Percentiles rank a stretch among this genome's conserved stretches.
Conservation (phyloP, 53 echinoderm and acorn worm genomes). For the Paracentrotus lividus region DNA sequence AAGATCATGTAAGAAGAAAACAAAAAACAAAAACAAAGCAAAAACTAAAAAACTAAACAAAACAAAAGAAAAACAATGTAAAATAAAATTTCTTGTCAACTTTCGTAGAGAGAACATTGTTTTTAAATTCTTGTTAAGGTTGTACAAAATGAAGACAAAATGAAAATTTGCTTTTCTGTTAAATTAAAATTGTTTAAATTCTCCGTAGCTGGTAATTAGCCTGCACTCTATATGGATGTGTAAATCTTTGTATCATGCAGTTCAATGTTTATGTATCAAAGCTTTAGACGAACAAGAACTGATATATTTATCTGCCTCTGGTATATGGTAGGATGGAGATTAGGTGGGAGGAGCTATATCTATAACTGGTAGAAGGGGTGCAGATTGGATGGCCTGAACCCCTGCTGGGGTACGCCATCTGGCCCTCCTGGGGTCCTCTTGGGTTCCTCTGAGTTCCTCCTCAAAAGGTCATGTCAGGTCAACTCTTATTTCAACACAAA, state of each 20-base stretch:
- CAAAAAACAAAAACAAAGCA: no score
- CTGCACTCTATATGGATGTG: neutral
- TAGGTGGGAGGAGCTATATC: slow-evolving; percentile 11
- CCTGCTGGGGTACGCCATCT: slow-evolving; percentile 61
- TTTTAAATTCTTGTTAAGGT: no score
- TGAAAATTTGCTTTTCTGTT: no score
- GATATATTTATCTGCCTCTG: neutral
- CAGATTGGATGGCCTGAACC: slow-evolving; percentile 38
- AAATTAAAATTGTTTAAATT: no score
- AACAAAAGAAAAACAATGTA: no score
- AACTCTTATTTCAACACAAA: slow-evolving; percentile 29
- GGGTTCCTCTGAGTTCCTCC: slow-evolving; percentile 15
- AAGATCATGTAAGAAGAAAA: no score
- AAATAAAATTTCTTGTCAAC: no score
- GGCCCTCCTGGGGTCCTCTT: slow-evolving; percentile 47
- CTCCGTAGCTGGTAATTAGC: neutral
- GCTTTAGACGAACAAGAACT: neutral
- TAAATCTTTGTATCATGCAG: neutral
- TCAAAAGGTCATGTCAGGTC: slow-evolving; percentile 50
- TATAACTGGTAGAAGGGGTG: neutral
- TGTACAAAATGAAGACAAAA: no score
- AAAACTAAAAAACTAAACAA: no score
- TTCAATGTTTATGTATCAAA: neutral
- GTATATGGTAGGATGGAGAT: neutral
- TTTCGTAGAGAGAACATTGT: no score